Conservation (phyloP, 2,888 invertebrate genomes). For the Melanchra persicariae region DNA sequence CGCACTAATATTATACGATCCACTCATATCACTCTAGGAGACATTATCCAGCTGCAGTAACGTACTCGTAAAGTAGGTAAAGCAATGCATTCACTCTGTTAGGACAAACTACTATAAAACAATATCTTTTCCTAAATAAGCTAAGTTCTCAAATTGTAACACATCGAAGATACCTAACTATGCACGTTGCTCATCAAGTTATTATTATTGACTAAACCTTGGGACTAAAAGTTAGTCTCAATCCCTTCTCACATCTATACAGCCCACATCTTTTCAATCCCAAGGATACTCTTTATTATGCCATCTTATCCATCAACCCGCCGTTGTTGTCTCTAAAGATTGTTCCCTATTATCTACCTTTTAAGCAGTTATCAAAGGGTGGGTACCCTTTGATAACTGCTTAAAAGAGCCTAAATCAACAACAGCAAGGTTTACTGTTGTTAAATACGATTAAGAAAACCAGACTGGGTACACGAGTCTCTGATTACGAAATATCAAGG, state of each 20-base stretch:
- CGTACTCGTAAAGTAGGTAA: no score
- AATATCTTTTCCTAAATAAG: neutral
- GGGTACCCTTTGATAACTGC: neutral
- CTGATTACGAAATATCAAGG: conserved; percentile 79
- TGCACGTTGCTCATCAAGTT: neutral
- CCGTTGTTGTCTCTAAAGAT: neutral
- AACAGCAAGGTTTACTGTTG: conserved; percentile 6
- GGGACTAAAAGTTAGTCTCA: conserved; percentile 14
- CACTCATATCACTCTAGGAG: no score
- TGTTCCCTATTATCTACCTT: neutral
- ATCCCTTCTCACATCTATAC: neutral
- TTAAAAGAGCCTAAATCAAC: conserved; percentile 17
- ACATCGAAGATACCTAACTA: neutral
- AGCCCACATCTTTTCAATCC: neutral
- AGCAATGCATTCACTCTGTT: neutral
- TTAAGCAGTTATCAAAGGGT: no score
- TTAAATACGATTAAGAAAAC: conserved; percentile 29
- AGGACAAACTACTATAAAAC: neutral
- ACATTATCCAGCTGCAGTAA: no score
- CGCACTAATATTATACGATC: no score
- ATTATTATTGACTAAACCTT: conserved; percentile 25
- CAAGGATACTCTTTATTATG: conserved; percentile 1
- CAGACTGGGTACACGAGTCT: conserved; percentile 58
- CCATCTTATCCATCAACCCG: neutral
- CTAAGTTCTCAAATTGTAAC: neutral